phyloP scores from a whole-genome alignment of 2,113 vertebrate species.

The Python bivittatus region DNA sequence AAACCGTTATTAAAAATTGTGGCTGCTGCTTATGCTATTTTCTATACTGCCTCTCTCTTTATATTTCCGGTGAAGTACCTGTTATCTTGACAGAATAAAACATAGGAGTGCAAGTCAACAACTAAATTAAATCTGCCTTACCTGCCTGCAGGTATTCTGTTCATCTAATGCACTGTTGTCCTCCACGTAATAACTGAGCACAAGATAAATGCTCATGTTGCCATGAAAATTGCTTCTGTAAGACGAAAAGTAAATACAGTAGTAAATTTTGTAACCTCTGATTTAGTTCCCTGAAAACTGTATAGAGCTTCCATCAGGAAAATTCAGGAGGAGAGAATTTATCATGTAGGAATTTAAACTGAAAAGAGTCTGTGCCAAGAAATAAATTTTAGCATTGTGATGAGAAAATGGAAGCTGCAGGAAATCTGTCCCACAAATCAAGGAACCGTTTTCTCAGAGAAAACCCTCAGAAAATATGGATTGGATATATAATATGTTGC shows the following conservation, averaged over 20 bases:
- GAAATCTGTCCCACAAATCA: not conserved
- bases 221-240: not conserved
- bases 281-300: not conserved
- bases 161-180: not conserved
- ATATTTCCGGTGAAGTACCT: not conserved
- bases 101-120: not conserved
- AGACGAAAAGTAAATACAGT: not conserved
- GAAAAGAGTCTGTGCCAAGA: not conserved
- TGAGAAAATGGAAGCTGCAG: not conserved
- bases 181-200: not conserved
- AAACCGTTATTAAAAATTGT: slow-evolving; percentile 1
- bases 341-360: not conserved
- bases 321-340: not conserved
- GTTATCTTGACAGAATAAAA: not conserved
- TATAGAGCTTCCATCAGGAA: not conserved
- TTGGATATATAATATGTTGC: not conserved
- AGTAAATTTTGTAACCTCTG: not conserved
- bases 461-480: not conserved
- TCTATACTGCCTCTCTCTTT: not conserved
- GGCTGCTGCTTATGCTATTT: fast-evolving
- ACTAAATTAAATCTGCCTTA: not conserved
- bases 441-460: not conserved
- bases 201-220: not conserved
- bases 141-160: not conserved
- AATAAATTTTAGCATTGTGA: not conserved